These are phyloP conservation scores for Hemitrygon akajei DNA, from an alignment of 2,797 vertebrate species.

Conservation along the genomic window DNA sequence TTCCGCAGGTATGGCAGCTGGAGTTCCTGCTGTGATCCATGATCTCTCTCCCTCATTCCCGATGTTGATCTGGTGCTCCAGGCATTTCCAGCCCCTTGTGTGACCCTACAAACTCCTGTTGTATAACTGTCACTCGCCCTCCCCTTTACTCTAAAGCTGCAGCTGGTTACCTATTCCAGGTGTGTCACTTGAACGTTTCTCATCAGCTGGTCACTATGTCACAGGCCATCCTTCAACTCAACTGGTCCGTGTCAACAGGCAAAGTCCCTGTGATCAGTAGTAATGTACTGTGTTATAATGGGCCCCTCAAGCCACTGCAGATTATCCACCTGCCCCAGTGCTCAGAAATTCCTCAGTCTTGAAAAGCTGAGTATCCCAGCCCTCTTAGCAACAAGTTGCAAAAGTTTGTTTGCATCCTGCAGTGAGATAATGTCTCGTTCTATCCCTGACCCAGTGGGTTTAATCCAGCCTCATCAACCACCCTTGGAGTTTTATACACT, in stretches of 20 bases:
- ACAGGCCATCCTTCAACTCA: not conserved
- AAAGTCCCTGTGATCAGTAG: too few relatives aligned
- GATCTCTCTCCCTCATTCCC: too few relatives aligned
- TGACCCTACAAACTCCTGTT: not conserved
- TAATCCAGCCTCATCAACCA: not conserved
- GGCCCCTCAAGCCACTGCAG: too few relatives aligned
- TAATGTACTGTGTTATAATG: too few relatives aligned
- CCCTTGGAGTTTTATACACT: too few relatives aligned
- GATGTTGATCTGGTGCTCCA: too few relatives aligned
- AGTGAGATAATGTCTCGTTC: not conserved
- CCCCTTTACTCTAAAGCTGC: not conserved
- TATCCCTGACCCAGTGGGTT: not conserved
- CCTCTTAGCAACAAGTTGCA: not conserved
- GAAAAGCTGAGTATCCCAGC: not conserved
- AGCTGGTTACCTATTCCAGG: not conserved
- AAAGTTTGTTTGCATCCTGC: not conserved
- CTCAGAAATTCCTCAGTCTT: not conserved
- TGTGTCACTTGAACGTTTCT: not conserved
- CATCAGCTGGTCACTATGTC: not conserved
- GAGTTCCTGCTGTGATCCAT: not conserved
- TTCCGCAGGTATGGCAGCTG: not conserved
- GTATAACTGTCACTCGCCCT: not conserved
- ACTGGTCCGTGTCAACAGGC: too few relatives aligned
- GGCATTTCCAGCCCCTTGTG: not conserved
- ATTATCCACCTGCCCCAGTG: not conserved